phyloP scores from a whole-genome alignment of 2,113 vertebrate genomes.

The Tinamus guttatus region DNA sequence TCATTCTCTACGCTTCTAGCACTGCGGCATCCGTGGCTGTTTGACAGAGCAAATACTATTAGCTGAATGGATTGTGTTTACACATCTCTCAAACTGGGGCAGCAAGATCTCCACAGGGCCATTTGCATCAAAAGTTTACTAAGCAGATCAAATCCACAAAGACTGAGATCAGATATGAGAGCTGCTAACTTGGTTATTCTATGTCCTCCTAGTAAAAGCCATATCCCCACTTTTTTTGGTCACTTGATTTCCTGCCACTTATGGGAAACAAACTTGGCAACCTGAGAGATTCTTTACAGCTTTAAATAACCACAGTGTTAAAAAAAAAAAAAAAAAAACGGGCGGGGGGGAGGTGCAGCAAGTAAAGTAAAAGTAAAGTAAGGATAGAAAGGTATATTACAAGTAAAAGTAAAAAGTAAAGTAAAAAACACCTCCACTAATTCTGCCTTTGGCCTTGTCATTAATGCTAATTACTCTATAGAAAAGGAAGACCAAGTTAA shows the following conservation, averaged over 20 bases:
- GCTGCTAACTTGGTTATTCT: neutral
- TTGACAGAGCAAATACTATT: neutral
- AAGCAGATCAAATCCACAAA: neutral
- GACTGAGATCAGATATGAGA: neutral
- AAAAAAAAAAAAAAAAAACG: neutral
- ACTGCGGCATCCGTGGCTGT: neutral
- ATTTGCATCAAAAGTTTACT: neutral
- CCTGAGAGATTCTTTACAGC: neutral
- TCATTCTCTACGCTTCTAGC: conserved; percentile 6
- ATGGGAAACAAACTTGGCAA: neutral
- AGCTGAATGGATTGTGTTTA: neutral
- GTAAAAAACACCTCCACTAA: neutral
- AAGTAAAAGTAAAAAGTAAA: neutral
- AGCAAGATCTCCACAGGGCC: neutral
- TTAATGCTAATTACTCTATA: neutral
- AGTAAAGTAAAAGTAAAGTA: neutral
- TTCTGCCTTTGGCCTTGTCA: neutral
- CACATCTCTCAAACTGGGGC: neutral
- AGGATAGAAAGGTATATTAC: no score
- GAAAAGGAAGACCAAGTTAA: neutral
- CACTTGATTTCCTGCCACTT: neutral
- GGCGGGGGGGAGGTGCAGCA: no score
- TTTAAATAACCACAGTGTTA: neutral
- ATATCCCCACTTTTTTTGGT: neutral
- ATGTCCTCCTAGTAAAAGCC: neutral